These are phyloP conservation scores for Periophthalmodon schlosseri DNA, from an alignment of 2,113 vertebrate genomes.

Conservation along the genomic window DNA sequence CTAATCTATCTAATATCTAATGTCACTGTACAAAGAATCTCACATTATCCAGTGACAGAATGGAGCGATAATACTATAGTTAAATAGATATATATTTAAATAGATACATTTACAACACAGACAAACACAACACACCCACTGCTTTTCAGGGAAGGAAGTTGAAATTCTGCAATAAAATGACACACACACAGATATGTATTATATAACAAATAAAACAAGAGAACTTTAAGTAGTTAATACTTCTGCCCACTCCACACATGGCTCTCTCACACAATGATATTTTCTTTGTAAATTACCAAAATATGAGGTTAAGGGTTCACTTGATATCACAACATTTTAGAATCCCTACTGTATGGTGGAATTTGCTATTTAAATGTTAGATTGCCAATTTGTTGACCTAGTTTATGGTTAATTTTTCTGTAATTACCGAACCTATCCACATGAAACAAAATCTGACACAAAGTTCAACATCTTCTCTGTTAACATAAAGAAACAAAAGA, in stretches of 20 bases:
- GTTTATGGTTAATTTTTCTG: background rate
- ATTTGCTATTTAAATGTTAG: too few species aligned
- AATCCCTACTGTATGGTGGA: too few species aligned
- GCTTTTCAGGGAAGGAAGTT: conserved; percentile 10
- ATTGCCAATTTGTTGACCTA: background rate
- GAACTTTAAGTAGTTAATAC: conserved; percentile 7
- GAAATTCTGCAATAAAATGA: background rate
- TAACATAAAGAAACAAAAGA: too few species aligned
- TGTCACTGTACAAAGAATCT: background rate
- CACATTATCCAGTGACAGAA: background rate
- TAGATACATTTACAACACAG: conserved; percentile 16
- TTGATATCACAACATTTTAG: too few species aligned
- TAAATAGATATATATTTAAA: background rate
- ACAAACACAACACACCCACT: conserved; percentile 22
- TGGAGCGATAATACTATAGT: conserved; percentile 12
- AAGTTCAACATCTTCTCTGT: background rate
- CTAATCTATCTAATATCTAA: too few species aligned
- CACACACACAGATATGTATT: background rate
- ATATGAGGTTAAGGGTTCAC: background rate
- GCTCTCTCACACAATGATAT: conserved; percentile 40
- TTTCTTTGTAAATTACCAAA: conserved; percentile 32
- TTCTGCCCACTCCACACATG: conserved; percentile 27
- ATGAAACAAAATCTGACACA: background rate
- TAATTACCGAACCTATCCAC: background rate
- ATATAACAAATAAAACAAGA: background rate